Evolutionary conservation across 2,113 vertebrate species (phyloP).

Genomic region (Crypturellus undulatus): DNA sequence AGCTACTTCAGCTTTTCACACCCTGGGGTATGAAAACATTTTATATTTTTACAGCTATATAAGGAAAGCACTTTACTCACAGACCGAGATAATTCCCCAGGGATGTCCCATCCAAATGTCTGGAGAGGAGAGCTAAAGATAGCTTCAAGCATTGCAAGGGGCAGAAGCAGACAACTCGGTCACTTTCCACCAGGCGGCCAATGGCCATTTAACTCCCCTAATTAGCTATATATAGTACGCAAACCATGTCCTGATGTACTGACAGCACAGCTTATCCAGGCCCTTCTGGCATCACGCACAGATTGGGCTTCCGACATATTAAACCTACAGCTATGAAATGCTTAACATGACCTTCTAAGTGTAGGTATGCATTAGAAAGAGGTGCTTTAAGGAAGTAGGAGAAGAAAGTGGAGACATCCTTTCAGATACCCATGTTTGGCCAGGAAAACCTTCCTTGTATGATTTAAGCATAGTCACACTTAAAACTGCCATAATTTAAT

Average conservation of each 20-base stretch:
- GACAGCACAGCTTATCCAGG: neutral
- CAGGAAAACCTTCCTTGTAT: neutral
- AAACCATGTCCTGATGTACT: neutral
- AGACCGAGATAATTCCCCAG: neutral
- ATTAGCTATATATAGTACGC: neutral
- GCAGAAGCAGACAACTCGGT: constrained; percentile 12
- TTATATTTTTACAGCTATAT: neutral
- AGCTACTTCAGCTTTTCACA: neutral
- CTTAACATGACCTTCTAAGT: neutral
- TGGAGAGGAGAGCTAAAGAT: neutral
- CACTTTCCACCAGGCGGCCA: constrained; percentile 1
- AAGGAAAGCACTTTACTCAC: neutral
- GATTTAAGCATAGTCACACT: neutral
- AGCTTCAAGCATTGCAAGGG: neutral
- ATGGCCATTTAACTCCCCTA: constrained; percentile 30
- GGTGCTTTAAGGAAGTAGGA: neutral
- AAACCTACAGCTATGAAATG: neutral
- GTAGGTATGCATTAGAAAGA: neutral
- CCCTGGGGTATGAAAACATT: neutral
- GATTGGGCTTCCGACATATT: neutral
- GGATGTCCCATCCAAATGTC: neutral
- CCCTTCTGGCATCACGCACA: neutral
- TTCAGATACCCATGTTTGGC: neutral
- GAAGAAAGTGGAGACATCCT: neutral
- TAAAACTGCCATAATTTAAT: neutral